Evolutionary conservation across 2,888 invertebrate species (phyloP).

Genomic region (Muschampia plurimacula): DNA sequence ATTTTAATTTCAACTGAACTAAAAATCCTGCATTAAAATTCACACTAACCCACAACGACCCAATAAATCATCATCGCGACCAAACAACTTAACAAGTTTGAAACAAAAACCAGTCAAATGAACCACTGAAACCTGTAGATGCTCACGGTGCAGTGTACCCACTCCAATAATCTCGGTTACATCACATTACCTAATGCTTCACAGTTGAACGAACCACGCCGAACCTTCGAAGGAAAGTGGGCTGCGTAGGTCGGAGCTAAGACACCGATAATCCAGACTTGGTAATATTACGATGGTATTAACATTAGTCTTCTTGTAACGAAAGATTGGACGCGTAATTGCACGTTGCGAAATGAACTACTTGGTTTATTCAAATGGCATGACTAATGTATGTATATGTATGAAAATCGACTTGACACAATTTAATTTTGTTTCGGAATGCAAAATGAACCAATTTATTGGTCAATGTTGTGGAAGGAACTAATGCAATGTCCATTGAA

Average conservation of each 20-base stretch:
- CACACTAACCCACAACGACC: not conserved
- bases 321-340: not conserved
- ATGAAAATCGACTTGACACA: not conserved
- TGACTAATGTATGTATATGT: not conserved
- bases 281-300: not conserved
- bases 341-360: not conserved
- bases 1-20: not conserved
- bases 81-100: not conserved
- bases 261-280: not conserved
- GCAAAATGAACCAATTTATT: not conserved
- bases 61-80: not conserved
- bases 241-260: constrained; percentile 44
- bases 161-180: constrained; percentile 39
- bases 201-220: constrained; percentile 48
- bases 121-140: constrained; percentile 2
- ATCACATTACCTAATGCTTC: constrained; percentile 45
- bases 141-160: not conserved
- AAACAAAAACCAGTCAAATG: constrained; percentile 8
- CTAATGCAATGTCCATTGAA: too few relatives aligned
- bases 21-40: not conserved
- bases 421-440: not conserved
- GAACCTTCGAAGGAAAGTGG: constrained; percentile 49
- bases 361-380: not conserved
- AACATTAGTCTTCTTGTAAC: not conserved
- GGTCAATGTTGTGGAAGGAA: not conserved